Conservation (phyloP, 2,797 vertebrate species). For the Meda fulgida region DNA sequence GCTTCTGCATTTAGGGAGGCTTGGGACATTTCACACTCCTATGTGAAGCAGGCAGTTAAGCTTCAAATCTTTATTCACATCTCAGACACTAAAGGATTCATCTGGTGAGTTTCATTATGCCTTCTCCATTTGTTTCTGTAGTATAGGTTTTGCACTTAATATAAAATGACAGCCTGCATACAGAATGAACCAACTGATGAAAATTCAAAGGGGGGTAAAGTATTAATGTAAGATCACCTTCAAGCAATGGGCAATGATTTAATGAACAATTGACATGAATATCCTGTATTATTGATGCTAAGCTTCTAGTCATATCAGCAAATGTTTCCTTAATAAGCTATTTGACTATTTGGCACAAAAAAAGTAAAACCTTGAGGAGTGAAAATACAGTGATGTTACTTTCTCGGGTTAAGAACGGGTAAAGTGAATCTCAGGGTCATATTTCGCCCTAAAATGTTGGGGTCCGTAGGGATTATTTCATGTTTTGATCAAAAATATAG, state of each 20-base stretch:
- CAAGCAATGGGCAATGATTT: neutral
- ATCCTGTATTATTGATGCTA: neutral
- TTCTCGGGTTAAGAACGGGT: neutral
- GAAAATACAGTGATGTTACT: neutral
- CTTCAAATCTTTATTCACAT: constrained; percentile 21
- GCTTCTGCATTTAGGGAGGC: neutral
- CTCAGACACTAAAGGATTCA: neutral
- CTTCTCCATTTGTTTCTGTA: constrained; percentile 19
- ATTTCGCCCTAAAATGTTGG: neutral
- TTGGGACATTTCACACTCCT: neutral
- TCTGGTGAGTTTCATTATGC: constrained; percentile 21
- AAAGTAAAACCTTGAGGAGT: neutral
- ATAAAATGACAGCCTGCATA: constrained; percentile 11
- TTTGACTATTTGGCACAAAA: neutral
- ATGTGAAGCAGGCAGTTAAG: constrained; percentile 11
- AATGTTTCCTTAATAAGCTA: neutral
- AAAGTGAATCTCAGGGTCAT: neutral
- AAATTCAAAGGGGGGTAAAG: neutral
- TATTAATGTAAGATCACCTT: constrained; percentile 32
- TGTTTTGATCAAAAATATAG: neutral
- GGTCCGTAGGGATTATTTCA: neutral
- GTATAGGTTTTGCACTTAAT: neutral
- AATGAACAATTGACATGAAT: constrained; percentile 11
- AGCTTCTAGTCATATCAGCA: neutral
- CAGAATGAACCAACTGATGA: constrained; percentile 1